Base-by-base conservation (phyloP, 2,797 vertebrate genomes). In the Pseudochirops corinnae region DNA sequence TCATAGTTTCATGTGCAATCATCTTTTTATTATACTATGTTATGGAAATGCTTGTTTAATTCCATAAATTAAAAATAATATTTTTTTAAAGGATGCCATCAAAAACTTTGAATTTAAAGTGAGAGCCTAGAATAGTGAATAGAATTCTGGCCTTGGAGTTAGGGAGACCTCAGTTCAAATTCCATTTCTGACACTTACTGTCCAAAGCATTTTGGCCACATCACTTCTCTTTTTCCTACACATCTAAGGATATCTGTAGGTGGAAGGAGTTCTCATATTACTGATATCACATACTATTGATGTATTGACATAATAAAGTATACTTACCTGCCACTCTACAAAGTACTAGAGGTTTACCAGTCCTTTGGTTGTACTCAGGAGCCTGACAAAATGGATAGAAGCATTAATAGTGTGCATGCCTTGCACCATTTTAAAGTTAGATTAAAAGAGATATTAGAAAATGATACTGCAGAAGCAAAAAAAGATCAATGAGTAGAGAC, bases 361-460 rank as follows among this genome's bases (percentile, higher is more conserved):
- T 82, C n/a, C 39, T 74, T 16, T 74, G n/a, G 2, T 74, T 46
- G 7, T 82, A 46, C 2, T 46, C 46, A 18, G 18, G 33, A 28
- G 3, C n/a, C 67, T 16, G 39, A 12, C 55, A 92, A 93, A 93
- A 13, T 56, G 60, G 39, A 96, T 5, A 46, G n/a, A 60, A 52
- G 12, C 11, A n/a, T 92, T 24, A 55, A 92, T 12, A 56, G 53
- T 94, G 58, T 62, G 52, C 26, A 82, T 82, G 26, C 39, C 39
- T 82, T 82, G 50, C 12, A 21, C 58, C 13, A 55, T 93, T 94
- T 74, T 94, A 55, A 46, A 82, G 92, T 90, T 21, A 67, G 74
- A 74, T 56, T 93, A 39, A 93, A 93, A 93, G 62, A 94, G 26
- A 95, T 90, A 11, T 33, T 26, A 57, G 16, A 90, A 55, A 93